Evolutionary conservation across 2,797 vertebrate genomes (phyloP).

Genomic region (Alosa sapidissima): DNA sequence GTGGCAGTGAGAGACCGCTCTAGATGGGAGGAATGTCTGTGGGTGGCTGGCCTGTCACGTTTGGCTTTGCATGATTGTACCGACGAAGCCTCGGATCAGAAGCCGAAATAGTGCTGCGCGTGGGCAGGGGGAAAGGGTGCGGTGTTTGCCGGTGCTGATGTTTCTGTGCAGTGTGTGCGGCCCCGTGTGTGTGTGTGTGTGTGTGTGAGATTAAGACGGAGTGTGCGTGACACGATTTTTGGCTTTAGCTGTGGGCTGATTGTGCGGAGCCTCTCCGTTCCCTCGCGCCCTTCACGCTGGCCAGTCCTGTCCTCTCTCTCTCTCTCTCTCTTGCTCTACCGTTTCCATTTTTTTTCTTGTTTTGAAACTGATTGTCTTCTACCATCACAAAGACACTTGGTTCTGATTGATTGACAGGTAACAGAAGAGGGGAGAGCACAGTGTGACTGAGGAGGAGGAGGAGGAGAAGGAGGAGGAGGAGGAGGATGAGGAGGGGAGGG

Average conservation of each 20-base stretch:
- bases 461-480: background rate
- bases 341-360: slow-evolving; percentile 65
- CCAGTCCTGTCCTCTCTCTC: slow-evolving; percentile 58
- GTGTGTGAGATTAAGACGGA: slow-evolving; percentile 34
- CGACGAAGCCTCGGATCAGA: background rate
- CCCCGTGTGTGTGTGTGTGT: background rate
- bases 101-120: background rate
- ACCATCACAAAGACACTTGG: slow-evolving; percentile 86
- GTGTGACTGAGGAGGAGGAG: slow-evolving; percentile 72
- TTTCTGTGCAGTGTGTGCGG: background rate
- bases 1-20: slow-evolving; percentile 40
- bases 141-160: background rate
- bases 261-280: slow-evolving; percentile 67
- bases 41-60: background rate
- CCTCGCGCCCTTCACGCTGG: slow-evolving; percentile 41
- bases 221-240: background rate
- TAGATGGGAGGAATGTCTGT: background rate
- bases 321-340: slow-evolving; percentile 73
- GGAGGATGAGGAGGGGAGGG: background rate
- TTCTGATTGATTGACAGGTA: slow-evolving; percentile 85
- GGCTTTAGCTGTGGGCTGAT: slow-evolving; percentile 7
- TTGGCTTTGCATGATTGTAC: slow-evolving; percentile 6
- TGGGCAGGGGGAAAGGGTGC: background rate
- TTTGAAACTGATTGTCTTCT: slow-evolving; percentile 87
- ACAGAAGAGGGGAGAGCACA: slow-evolving; percentile 81